Conservation (phyloP, 2,888 invertebrate species). For the Philereme transversata region DNA sequence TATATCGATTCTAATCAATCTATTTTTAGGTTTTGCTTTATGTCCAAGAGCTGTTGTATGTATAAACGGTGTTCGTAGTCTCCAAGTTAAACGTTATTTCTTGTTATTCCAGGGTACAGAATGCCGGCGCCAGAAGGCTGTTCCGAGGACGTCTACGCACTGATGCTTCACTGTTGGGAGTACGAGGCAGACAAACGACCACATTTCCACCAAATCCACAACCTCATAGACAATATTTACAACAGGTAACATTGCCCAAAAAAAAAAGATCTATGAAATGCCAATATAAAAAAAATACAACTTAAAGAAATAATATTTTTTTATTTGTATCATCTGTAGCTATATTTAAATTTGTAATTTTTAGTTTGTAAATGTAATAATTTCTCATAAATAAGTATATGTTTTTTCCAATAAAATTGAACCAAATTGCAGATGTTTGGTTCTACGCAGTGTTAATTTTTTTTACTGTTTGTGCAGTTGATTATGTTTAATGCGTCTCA, state of each 20-base stretch:
- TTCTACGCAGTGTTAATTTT: too few relatives aligned
- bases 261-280: neutral
- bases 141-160: slow-evolving; percentile 93
- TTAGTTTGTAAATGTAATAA: neutral
- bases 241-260: slow-evolving; percentile 61
- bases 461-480: slow-evolving; percentile 15
- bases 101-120: slow-evolving; percentile 88
- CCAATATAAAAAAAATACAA: neutral
- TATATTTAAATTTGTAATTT: neutral
- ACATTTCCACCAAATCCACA: slow-evolving; percentile 95
- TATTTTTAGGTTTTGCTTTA: too few relatives aligned
- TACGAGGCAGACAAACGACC: slow-evolving; percentile 96
- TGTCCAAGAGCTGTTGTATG: too few relatives aligned
- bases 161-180: slow-evolving; percentile 97
- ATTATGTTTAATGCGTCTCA: slow-evolving; percentile 6
- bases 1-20: too few relatives aligned
- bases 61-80: too few relatives aligned
- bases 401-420: too few relatives aligned
- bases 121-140: slow-evolving; percentile 96
- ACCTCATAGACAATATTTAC: slow-evolving; percentile 88
- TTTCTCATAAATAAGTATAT: too few relatives aligned
- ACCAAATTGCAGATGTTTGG: too few relatives aligned
- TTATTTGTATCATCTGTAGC: slow-evolving; percentile 5
- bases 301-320: slow-evolving; percentile 4
- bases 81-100: neutral